Evolutionary conservation across 1,140 invertebrate genomes (phyloP).

Genomic region (Zaprionus ghesquierei): DNA sequence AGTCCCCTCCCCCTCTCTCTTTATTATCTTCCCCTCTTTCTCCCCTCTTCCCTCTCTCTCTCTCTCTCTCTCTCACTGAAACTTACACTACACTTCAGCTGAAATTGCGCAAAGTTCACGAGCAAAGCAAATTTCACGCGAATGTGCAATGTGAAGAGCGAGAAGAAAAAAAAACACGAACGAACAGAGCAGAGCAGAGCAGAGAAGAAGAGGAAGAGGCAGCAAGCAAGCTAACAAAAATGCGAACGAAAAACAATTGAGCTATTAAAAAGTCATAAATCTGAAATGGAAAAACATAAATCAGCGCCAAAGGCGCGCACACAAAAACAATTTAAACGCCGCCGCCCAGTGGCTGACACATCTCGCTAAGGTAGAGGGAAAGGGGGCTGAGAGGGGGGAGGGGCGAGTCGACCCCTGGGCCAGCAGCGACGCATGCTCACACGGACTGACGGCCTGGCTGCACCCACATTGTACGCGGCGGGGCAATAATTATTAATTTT

Average conservation of each 20-base stretch:
- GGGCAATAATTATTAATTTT: constrained; percentile 79
- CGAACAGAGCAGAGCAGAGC: background rate
- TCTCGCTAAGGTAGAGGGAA: background rate
- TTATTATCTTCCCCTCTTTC: background rate
- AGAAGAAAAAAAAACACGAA: constrained; percentile 3
- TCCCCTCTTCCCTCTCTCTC: background rate
- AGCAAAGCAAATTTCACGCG: constrained; percentile 76
- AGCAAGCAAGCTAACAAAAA: constrained; percentile 31
- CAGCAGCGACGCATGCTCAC: constrained; percentile 32
- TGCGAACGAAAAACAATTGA: constrained; percentile 66
- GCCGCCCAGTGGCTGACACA: constrained; percentile 60
- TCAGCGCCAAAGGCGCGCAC: constrained; percentile 65
- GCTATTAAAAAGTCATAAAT: constrained; percentile 81
- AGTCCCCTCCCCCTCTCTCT: background rate
- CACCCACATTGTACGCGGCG: constrained; percentile 68
- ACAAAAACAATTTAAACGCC: constrained; percentile 64
- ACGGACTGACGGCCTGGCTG: constrained; percentile 28
- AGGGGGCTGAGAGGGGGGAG: background rate
- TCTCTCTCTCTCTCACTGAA: constrained; percentile 21
- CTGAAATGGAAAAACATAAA: constrained; percentile 81
- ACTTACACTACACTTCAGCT: constrained; percentile 49
- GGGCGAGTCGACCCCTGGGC: constrained; percentile 11
- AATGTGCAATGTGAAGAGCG: constrained; percentile 64
- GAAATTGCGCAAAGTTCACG: constrained; percentile 70
- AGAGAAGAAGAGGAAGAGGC: background rate